Conservation (phyloP, 2,888 invertebrate genomes). For the Ariolimax columbianus region DNA sequence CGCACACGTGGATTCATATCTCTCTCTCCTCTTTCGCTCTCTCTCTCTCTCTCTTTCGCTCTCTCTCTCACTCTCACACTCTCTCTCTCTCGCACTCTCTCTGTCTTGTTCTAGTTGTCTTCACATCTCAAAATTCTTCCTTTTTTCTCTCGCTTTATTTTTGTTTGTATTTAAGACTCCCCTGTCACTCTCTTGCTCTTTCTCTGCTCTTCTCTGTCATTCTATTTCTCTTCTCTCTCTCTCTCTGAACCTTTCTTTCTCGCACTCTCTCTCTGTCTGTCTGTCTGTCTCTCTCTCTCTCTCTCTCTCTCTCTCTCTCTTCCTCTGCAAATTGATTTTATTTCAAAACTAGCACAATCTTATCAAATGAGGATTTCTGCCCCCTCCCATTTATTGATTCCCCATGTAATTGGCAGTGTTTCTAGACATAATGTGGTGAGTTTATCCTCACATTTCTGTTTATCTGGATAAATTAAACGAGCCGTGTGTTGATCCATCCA, state of each 20-base stretch:
- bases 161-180: too few species aligned
- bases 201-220: not conserved
- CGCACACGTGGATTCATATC: too few species aligned
- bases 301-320: not conserved
- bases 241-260: not conserved
- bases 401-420: slow-evolving; percentile 20
- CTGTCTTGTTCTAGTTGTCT: too few species aligned
- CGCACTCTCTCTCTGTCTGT: not conserved
- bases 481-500: not conserved
- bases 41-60: too few species aligned
- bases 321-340: not conserved
- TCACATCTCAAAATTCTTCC: too few species aligned
- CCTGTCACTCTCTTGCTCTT: too few species aligned
- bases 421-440: slow-evolving; percentile 2
- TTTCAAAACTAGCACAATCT: slow-evolving; percentile 17
- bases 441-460: slow-evolving; percentile 17
- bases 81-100: too few species aligned
- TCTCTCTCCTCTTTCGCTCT: too few species aligned
- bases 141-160: too few species aligned
- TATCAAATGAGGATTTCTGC: not conserved
- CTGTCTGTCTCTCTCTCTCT: slow-evolving; percentile 1
- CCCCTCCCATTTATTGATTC: not conserved
- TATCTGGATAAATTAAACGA: slow-evolving; percentile 25
- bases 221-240: not conserved
- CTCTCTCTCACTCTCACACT: too few species aligned